These are phyloP conservation scores for Neoscelio sp. DNA, from an alignment of 2,888 invertebrate species.

Conservation along the genomic window DNA sequence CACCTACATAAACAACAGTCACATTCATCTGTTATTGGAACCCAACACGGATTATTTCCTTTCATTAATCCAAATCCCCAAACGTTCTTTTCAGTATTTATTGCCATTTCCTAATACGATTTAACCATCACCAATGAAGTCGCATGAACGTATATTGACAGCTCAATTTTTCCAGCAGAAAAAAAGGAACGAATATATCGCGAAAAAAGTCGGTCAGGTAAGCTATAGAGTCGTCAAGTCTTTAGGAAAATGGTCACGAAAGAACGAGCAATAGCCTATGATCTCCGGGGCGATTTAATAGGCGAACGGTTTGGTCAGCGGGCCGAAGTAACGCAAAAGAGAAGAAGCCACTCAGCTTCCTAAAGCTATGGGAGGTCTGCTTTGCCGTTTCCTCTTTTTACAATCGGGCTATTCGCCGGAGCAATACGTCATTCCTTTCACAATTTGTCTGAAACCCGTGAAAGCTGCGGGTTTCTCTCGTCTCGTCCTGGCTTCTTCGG, in stretches of 20 bases:
- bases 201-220: slow-evolving; percentile 49
- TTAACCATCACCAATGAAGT: slow-evolving; percentile 31
- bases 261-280: slow-evolving; percentile 70
- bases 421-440: slow-evolving; percentile 80
- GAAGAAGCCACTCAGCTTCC: slow-evolving; percentile 63
- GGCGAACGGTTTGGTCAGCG: slow-evolving; percentile 77
- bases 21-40: neutral
- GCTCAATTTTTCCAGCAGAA: slow-evolving; percentile 24
- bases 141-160: slow-evolving; percentile 42
- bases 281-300: slow-evolving; percentile 75
- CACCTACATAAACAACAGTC: too few species aligned
- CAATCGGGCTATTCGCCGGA: slow-evolving; percentile 72
- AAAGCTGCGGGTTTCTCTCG: slow-evolving; percentile 73
- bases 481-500: slow-evolving; percentile 53
- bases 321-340: slow-evolving; percentile 72
- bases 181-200: slow-evolving; percentile 25
- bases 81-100: slow-evolving; percentile 20
- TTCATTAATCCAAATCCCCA: neutral
- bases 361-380: slow-evolving; percentile 76
- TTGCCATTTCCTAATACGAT: slow-evolving; percentile 37
- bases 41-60: neutral
- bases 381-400: slow-evolving; percentile 72
- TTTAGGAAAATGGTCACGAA: slow-evolving; percentile 45
- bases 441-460: slow-evolving; percentile 79
- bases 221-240: slow-evolving; percentile 51